Evolutionary conservation across 2,113 vertebrate genomes (phyloP).

Genomic region (Vidua macroura): DNA sequence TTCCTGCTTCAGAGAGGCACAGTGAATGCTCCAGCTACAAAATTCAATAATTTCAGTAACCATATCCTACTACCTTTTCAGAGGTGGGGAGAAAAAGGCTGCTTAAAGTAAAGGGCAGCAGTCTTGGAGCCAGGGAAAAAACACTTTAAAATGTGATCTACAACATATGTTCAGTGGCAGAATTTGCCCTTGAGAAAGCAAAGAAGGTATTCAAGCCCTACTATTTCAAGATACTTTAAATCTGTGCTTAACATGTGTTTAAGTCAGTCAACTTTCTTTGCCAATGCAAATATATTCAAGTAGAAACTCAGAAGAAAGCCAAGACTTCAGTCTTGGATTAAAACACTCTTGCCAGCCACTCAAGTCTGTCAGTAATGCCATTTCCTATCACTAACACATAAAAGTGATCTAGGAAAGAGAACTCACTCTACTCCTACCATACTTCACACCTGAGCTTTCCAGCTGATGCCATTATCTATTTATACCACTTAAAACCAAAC

Average conservation of each 20-base stretch:
- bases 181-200: neutral
- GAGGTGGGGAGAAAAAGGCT: neutral
- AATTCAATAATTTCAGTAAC: neutral
- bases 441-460: neutral
- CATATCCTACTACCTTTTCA: neutral
- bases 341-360: neutral
- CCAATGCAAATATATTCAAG: slow-evolving; percentile 16
- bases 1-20: neutral
- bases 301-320: neutral
- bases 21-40: neutral
- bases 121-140: neutral
- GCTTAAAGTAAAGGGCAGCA: neutral
- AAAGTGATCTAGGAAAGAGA: neutral
- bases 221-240: neutral
- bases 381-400: neutral
- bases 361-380: neutral
- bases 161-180: neutral
- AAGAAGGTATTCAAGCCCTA: neutral
- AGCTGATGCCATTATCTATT: neutral
- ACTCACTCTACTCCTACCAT: neutral
- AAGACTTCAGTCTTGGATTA: neutral
- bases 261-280: neutral
- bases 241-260: neutral
- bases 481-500: neutral
- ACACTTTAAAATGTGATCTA: neutral